These are phyloP conservation scores for Caenorhabditis angaria DNA, from an alignment of 2,888 invertebrate species.

Conservation along the genomic window DNA sequence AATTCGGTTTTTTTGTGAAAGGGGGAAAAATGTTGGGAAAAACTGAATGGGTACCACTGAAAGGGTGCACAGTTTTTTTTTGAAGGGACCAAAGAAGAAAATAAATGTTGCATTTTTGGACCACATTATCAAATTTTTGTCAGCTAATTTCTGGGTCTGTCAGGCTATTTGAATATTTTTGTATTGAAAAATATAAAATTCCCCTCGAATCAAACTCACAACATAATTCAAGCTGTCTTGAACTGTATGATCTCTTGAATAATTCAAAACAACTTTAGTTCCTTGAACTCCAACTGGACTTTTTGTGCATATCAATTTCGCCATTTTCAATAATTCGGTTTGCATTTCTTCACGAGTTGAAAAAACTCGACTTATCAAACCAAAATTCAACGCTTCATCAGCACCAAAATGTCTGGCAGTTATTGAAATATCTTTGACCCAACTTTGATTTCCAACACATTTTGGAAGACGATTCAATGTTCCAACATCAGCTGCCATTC, in stretches of 20 bases:
- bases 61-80: no score
- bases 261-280: constrained; percentile 83
- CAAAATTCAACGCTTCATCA: constrained; percentile 74
- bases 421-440: constrained; percentile 65
- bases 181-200: no score
- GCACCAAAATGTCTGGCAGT: constrained; percentile 85
- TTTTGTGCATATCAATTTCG: constrained; percentile 83
- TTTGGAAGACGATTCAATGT: constrained; percentile 91
- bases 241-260: constrained; percentile 86
- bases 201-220: constrained; percentile 18
- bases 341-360: constrained; percentile 42
- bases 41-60: no score
- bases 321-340: constrained; percentile 76
- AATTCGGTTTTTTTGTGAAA: no score
- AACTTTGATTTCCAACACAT: constrained; percentile 61
- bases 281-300: constrained; percentile 94
- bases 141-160: no score
- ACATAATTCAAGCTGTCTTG: constrained; percentile 80
- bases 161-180: no score
- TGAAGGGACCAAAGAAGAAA: no score
- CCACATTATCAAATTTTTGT: no score
- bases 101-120: no score
- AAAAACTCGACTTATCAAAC: constrained; percentile 48
- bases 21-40: no score
- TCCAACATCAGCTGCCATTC: constrained; percentile 95